Conservation (phyloP, 2,113 vertebrate species). For the Pitta sordida region DNA sequence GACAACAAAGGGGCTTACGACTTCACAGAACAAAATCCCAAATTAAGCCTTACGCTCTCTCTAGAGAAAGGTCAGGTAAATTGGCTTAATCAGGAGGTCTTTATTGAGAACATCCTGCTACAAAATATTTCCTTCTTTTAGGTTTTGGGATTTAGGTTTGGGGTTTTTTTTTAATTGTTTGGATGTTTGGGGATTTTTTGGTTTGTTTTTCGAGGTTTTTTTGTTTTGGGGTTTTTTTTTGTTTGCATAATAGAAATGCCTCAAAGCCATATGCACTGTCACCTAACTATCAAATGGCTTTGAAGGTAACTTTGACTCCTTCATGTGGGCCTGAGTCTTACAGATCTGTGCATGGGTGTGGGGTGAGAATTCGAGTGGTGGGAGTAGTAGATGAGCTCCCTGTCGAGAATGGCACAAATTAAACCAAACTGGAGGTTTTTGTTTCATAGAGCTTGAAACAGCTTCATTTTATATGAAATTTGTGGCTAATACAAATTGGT, state of each 20-base stretch:
- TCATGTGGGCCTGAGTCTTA: not conserved
- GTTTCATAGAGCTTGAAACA: not conserved
- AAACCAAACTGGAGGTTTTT: not conserved
- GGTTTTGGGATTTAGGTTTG: not conserved
- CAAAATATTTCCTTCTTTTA: not conserved
- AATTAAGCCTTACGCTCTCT: not conserved
- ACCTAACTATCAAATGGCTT: not conserved
- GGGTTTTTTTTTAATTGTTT: too few relatives aligned
- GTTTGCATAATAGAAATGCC: not conserved
- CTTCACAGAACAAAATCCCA: not conserved
- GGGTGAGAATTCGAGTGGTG: not conserved
- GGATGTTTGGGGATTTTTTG: too few relatives aligned
- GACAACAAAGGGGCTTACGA: not conserved
- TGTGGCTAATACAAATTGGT: not conserved
- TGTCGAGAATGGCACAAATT: not conserved
- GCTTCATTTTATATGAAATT: not conserved
- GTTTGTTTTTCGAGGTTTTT: too few relatives aligned
- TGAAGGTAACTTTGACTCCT: not conserved
- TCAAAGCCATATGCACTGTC: not conserved
- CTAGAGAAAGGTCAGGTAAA: not conserved
- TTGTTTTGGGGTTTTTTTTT: not conserved
- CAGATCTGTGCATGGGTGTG: not conserved
- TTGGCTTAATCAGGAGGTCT: not conserved
- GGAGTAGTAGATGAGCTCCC: not conserved
- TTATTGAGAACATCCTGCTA: not conserved